Evolutionary conservation across 2,888 invertebrate species (phyloP).

Genomic region (Bellardia bayeri): DNA sequence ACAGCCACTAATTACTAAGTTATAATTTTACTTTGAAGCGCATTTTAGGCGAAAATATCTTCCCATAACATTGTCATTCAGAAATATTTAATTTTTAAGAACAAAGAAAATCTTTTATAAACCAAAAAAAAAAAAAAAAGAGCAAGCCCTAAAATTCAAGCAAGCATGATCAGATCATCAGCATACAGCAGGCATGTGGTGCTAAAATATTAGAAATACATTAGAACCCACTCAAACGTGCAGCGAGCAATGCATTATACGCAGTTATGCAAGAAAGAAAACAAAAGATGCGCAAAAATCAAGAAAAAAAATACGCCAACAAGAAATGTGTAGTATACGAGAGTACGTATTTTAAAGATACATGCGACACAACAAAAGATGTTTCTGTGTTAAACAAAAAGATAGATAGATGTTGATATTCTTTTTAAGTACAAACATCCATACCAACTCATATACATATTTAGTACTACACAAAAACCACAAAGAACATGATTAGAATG

Average conservation of each 20-base stretch:
- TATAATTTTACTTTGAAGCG: too few relatives aligned
- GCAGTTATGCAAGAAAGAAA: slow-evolving; percentile 61
- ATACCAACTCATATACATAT: neutral
- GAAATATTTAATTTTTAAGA: neutral
- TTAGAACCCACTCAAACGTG: slow-evolving; percentile 80
- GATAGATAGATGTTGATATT: slow-evolving; percentile 48
- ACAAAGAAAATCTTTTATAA: slow-evolving; percentile 67
- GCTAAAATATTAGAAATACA: slow-evolving; percentile 80
- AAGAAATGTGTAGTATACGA: slow-evolving; percentile 11
- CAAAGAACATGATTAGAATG: slow-evolving; percentile 40
- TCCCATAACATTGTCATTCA: neutral
- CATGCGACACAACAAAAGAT: slow-evolving; percentile 68
- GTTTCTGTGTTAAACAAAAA: slow-evolving; percentile 65
- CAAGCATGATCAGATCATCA: slow-evolving; percentile 62
- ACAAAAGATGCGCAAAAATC: slow-evolving; percentile 70
- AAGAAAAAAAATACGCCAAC: slow-evolving; percentile 40
- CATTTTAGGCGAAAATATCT: neutral
- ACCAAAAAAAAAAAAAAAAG: slow-evolving; percentile 25
- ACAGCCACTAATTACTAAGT: too few relatives aligned
- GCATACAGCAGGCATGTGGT: slow-evolving; percentile 63
- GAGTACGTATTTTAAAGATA: slow-evolving; percentile 51
- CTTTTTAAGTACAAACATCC: slow-evolving; percentile 39
- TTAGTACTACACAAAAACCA: slow-evolving; percentile 34
- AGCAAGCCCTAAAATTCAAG: slow-evolving; percentile 60
- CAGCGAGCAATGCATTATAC: slow-evolving; percentile 54